Percentiles rank a stretch among this genome's conserved stretches.
Evolutionary conservation across 2,888 invertebrate species (phyloP).

Genomic region (Acanthosepion pharaonis): DNA sequence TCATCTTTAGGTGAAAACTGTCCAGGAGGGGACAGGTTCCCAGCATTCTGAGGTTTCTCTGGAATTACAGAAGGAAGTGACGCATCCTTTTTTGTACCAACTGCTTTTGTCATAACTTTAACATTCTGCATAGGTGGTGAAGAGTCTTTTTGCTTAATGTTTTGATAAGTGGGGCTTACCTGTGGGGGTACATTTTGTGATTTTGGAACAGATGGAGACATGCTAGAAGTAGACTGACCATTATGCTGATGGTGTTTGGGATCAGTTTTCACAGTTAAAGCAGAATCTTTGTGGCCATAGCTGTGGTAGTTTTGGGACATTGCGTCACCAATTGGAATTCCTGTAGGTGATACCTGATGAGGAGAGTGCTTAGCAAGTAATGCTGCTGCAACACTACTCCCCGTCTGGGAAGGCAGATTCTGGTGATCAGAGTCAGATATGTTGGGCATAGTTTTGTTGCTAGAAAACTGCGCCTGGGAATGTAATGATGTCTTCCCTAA

Average conservation of each 20-base stretch:
- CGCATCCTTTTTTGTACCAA: conserved; percentile 6
- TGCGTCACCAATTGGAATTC: conserved; percentile 23
- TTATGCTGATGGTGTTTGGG: conserved; percentile 39
- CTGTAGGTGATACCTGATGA: conserved; percentile 37
- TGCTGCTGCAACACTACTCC: background rate
- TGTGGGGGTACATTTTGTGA: background rate
- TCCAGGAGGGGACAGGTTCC: background rate
- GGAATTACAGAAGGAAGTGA: background rate
- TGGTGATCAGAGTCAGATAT: background rate
- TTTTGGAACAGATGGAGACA: background rate
- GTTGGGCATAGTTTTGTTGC: background rate
- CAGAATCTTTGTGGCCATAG: background rate
- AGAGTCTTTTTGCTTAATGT: conserved; percentile 34
- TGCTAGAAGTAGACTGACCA: conserved; percentile 33
- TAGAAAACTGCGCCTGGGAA: conserved; percentile 25
- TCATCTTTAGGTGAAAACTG: conserved; percentile 44
- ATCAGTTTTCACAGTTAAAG: background rate
- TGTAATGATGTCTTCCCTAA: conserved; percentile 8
- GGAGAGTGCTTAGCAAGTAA: background rate
- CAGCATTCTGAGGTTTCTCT: background rate
- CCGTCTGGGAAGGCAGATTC: background rate
- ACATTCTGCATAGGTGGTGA: background rate
- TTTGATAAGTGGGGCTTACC: conserved; percentile 39
- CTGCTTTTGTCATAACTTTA: background rate
- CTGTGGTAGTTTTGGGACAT: conserved; percentile 39